Evolutionary conservation across 2,797 vertebrate genomes (phyloP).

Genomic region (Thaleichthys pacificus): DNA sequence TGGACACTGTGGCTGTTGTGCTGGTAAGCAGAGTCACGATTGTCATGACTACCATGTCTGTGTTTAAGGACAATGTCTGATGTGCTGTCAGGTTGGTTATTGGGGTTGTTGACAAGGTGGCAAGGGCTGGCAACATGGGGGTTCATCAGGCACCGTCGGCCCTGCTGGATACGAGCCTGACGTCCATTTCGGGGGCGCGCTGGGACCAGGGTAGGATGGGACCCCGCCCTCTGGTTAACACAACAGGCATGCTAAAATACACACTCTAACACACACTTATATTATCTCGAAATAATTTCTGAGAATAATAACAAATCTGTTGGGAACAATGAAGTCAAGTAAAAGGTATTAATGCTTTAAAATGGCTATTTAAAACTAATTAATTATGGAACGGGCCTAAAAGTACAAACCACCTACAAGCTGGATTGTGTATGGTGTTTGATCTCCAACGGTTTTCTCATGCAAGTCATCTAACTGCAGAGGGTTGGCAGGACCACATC

Average conservation of each 20-base stretch:
- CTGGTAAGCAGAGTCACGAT: neutral
- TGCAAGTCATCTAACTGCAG: conserved; percentile 62
- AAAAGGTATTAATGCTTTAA: no score
- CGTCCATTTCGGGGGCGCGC: conserved; percentile 48
- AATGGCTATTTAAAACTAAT: no score
- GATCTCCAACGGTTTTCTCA: conserved; percentile 55
- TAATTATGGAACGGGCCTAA: neutral
- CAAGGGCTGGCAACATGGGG: neutral
- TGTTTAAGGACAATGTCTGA: conserved; percentile 2
- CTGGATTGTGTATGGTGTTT: conserved; percentile 44
- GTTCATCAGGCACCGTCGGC: conserved; percentile 20
- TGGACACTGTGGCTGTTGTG: neutral
- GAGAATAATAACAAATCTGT: no score
- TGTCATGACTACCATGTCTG: neutral
- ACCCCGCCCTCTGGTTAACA: conserved; percentile 53
- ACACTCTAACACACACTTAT: neutral
- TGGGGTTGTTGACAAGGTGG: neutral
- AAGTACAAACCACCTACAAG: conserved; percentile 38
- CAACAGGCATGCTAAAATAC: neutral
- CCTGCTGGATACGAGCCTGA: conserved; percentile 46
- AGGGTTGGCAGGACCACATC: conserved; percentile 55
- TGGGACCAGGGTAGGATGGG: conserved; percentile 46
- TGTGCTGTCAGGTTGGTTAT: neutral
- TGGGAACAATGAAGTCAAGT: no score
- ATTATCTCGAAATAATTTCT: neutral